A percentile compares a stretch with the other conserved stretches of the same genome.
phyloP scores from a whole-genome alignment of 92 coral and sea anemone species.

The Porites lobata region DNA sequence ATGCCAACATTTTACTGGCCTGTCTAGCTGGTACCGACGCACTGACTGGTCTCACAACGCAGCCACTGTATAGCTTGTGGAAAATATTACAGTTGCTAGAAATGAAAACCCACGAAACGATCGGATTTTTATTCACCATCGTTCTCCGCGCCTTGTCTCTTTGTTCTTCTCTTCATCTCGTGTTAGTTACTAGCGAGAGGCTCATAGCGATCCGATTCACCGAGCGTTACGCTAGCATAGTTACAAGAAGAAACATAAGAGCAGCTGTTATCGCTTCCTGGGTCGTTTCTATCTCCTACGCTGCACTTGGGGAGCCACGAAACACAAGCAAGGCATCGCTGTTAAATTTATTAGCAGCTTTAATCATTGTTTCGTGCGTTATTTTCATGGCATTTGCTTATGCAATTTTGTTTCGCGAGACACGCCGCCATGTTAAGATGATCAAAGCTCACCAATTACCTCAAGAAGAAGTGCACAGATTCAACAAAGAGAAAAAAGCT shows the following conservation, averaged over 20 bases:
- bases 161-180: not conserved
- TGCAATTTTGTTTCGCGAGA: not conserved
- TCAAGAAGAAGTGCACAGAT: conserved; percentile 4
- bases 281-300: not conserved
- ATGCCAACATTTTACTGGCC: not conserved
- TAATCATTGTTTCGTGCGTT: not conserved
- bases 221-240: not conserved
- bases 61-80: not conserved
- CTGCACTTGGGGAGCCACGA: not conserved
- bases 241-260: not conserved
- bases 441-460: not conserved
- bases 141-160: not conserved
- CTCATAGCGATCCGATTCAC: not conserved
- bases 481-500: not conserved
- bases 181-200: not conserved
- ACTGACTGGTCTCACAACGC: not conserved
- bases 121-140: not conserved
- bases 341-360: not conserved
- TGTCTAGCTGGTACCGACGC: conserved; percentile 23
- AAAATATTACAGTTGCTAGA: not conserved
- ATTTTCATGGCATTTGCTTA: not conserved
- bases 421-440: not conserved
- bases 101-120: not conserved
- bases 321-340: not conserved
- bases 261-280: not conserved